A percentile compares a stretch with the other conserved stretches of the same genome.
phyloP scores from a whole-genome alignment of 2,113 vertebrate genomes.

The Gobio gobio region DNA sequence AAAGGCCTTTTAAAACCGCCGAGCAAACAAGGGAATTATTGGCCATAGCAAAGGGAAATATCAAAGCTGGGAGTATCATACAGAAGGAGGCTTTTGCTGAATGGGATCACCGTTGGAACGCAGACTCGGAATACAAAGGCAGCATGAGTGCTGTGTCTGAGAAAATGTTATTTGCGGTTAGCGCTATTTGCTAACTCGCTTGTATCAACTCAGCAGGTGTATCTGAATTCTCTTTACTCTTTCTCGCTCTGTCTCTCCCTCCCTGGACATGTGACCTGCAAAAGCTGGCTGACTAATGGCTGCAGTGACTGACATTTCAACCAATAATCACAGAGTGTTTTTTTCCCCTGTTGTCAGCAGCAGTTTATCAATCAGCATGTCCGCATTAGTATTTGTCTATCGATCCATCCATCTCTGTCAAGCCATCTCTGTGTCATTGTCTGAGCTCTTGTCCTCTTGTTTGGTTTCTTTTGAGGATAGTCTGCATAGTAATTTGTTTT shows the following conservation, averaged over 20 bases:
- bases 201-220: constrained; percentile 49
- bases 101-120: constrained; percentile 49
- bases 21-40: constrained; percentile 57
- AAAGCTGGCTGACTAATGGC: constrained; percentile 69
- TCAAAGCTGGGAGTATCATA: constrained; percentile 48
- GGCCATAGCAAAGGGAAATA: constrained; percentile 51
- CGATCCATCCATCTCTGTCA: constrained; percentile 71
- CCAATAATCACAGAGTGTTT: constrained; percentile 79
- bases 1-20: constrained; percentile 52
- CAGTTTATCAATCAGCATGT: constrained; percentile 82
- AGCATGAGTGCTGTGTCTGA: constrained; percentile 18
- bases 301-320: constrained; percentile 80
- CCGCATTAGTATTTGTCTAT: constrained; percentile 79
- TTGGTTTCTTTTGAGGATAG: constrained; percentile 60
- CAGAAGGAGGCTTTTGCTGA: constrained; percentile 48
- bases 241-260: constrained; percentile 47
- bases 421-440: constrained; percentile 67
- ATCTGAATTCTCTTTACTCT: constrained; percentile 32
- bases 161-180: constrained; percentile 36
- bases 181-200: constrained; percentile 38
- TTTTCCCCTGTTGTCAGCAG: constrained; percentile 75
- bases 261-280: constrained; percentile 76
- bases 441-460: constrained; percentile 66
- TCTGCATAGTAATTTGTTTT: constrained; percentile 57
- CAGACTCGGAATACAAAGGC: constrained; percentile 38